phyloP scores from a whole-genome alignment of 1,140 invertebrate genomes.

The Bombus haemorrhoidalis region DNA sequence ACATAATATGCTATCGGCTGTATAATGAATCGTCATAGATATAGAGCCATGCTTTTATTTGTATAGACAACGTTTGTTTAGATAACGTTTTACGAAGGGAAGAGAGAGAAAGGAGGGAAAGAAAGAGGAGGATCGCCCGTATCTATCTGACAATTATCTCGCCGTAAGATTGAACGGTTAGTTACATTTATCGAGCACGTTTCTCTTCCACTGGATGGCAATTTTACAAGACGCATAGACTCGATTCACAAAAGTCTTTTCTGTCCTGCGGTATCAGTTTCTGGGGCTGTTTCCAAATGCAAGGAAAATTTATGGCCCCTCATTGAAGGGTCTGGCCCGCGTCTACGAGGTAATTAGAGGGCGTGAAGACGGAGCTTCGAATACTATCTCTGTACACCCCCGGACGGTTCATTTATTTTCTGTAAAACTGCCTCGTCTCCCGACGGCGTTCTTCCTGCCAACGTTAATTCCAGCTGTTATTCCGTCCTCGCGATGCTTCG shows the following conservation, averaged over 20 bases:
- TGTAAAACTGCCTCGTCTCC: slow-evolving; percentile 41
- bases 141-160: slow-evolving; percentile 4
- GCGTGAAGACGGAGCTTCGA: slow-evolving; percentile 72
- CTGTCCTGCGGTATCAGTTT: slow-evolving; percentile 58
- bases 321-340: slow-evolving; percentile 72
- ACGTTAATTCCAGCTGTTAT: slow-evolving; percentile 5
- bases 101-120: not conserved
- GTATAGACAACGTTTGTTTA: slow-evolving; percentile 16
- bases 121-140: not conserved
- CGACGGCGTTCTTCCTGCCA: not conserved
- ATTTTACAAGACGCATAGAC: slow-evolving; percentile 25
- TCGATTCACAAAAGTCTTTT: slow-evolving; percentile 12
- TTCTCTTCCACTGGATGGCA: not conserved
- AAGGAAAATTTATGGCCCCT: slow-evolving; percentile 78
- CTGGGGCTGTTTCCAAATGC: slow-evolving; percentile 74
- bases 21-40: slow-evolving; percentile 26
- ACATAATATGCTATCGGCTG: slow-evolving; percentile 17
- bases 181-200: slow-evolving; percentile 28
- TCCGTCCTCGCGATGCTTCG: too few species aligned
- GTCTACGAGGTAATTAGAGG: slow-evolving; percentile 82
- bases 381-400: slow-evolving; percentile 72
- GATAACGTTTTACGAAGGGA: not conserved
- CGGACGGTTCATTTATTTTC: slow-evolving; percentile 44
- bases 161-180: not conserved
- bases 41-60: not conserved